phyloP scores from a whole-genome alignment of 2,113 vertebrate species.

The Oncorhynchus tshawytscha region DNA sequence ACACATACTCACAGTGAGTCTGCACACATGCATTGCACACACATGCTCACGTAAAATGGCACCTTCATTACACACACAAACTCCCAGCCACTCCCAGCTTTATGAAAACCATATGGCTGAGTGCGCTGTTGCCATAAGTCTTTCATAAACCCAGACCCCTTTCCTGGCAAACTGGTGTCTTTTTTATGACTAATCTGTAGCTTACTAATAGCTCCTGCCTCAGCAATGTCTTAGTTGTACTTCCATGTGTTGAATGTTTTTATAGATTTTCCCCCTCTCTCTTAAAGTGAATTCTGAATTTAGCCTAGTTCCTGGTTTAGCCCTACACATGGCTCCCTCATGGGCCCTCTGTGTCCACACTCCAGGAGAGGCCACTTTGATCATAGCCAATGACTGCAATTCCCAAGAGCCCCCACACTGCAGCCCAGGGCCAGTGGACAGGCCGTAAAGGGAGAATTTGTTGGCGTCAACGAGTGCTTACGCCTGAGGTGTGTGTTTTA shows the following conservation, averaged over 20 bases:
- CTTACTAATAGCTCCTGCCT: slow-evolving; percentile 44
- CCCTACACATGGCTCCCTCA: slow-evolving; percentile 47
- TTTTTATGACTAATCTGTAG: slow-evolving; percentile 64
- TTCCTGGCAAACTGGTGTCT: slow-evolving; percentile 51
- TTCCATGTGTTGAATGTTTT: slow-evolving; percentile 58
- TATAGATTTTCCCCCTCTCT: slow-evolving; percentile 19
- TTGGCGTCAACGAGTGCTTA: slow-evolving; percentile 45
- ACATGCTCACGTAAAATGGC: slow-evolving; percentile 23
- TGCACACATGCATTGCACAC: too few species aligned
- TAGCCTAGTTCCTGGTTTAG: slow-evolving; percentile 26
- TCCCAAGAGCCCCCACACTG: slow-evolving; percentile 43
- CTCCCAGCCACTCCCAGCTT: slow-evolving; percentile 25
- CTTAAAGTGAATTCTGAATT: slow-evolving; percentile 16
- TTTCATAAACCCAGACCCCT: slow-evolving; percentile 44
- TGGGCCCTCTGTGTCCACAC: slow-evolving; percentile 34
- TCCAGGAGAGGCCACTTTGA: slow-evolving; percentile 46
- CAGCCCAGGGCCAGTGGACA: slow-evolving; percentile 31
- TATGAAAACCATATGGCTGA: slow-evolving; percentile 62
- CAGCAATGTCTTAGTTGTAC: slow-evolving; percentile 38
- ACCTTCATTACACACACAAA: slow-evolving; percentile 32
- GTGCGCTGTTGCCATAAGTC: background rate
- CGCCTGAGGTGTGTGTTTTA: slow-evolving; percentile 34
- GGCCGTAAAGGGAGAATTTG: slow-evolving; percentile 43
- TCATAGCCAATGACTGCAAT: slow-evolving; percentile 38
- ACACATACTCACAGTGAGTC: too few species aligned